A percentile compares a stretch with the other conserved stretches of the same genome.
Conservation (phyloP, 2,888 invertebrate genomes). For the Metallyticus violacea region DNA sequence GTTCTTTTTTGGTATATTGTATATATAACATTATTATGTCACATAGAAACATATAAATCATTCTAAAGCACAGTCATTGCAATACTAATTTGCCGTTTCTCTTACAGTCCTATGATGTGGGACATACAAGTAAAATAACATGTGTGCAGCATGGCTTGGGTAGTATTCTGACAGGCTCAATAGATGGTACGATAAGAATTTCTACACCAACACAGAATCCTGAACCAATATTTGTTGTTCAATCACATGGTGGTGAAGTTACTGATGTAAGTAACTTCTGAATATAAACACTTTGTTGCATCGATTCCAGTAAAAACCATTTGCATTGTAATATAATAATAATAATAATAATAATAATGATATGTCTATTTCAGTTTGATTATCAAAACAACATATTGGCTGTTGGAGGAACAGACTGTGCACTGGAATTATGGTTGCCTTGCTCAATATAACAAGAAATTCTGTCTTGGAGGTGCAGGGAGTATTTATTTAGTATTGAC, state of each 20-base stretch:
- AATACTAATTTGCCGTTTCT: not conserved
- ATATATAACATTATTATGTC: no score
- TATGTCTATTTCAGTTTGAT: conserved; percentile 47
- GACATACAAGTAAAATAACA: conserved; percentile 42
- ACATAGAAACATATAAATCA: no score
- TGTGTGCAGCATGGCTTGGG: conserved; percentile 42
- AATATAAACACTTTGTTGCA: not conserved
- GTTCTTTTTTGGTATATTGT: no score
- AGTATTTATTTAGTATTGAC: not conserved
- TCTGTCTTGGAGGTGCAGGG: not conserved
- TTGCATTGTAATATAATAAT: not conserved
- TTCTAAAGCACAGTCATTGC: no score
- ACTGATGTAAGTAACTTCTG: conserved; percentile 25
- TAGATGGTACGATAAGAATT: conserved; percentile 43
- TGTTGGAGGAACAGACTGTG: conserved; percentile 52
- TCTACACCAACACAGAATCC: conserved; percentile 44
- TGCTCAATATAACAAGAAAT: not conserved
- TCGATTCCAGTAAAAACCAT: not conserved
- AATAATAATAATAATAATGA: conserved; percentile 6
- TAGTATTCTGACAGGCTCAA: conserved; percentile 44
- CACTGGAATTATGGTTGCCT: conserved; percentile 51
- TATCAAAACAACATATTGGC: conserved; percentile 52
- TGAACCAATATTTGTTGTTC: not conserved
- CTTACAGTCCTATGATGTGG: conserved; percentile 25
- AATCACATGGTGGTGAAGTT: conserved; percentile 23